phyloP scores from a whole-genome alignment of 1,140 invertebrate genomes.

The Batillaria attramentaria region DNA sequence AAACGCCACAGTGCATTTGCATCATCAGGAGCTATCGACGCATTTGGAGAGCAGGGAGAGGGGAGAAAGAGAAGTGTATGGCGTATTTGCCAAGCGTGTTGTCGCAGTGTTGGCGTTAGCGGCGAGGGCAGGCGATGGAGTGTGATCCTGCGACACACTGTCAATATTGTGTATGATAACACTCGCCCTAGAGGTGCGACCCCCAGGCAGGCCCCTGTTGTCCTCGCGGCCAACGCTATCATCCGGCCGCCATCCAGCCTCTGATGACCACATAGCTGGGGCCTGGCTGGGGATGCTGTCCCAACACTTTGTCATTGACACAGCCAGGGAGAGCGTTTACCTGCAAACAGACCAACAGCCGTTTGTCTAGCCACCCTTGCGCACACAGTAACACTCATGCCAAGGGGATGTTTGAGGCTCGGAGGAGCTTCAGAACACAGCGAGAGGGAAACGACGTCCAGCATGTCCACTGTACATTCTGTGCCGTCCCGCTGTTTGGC shows the following conservation, averaged over 20 bases:
- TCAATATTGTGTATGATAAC: conserved; percentile 31
- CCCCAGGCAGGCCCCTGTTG: background rate
- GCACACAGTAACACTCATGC: background rate
- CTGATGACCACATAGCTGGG: background rate
- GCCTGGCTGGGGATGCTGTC: background rate
- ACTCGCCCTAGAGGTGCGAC: background rate
- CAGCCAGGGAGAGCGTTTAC: conserved; percentile 17
- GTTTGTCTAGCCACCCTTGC: background rate
- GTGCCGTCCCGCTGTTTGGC: background rate
- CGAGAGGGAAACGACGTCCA: conserved; percentile 4
- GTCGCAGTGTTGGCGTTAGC: conserved; percentile 14
- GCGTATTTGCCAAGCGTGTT: conserved; percentile 18
- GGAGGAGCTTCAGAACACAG: no score
- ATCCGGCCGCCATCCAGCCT: background rate
- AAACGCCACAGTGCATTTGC: no score
- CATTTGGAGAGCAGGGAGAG: background rate
- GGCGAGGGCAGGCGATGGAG: background rate
- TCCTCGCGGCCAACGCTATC: background rate
- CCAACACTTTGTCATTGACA: conserved; percentile 15
- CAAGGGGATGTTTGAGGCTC: background rate
- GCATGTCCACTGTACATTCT: conserved; percentile 11
- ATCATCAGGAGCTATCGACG: no score
- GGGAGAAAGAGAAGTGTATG: background rate
- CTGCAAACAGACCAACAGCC: conserved; percentile 17
- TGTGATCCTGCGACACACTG: conserved; percentile 14